Evolutionary conservation across 2,888 invertebrate genomes (phyloP).

Genomic region (Ephialtes manifestator): DNA sequence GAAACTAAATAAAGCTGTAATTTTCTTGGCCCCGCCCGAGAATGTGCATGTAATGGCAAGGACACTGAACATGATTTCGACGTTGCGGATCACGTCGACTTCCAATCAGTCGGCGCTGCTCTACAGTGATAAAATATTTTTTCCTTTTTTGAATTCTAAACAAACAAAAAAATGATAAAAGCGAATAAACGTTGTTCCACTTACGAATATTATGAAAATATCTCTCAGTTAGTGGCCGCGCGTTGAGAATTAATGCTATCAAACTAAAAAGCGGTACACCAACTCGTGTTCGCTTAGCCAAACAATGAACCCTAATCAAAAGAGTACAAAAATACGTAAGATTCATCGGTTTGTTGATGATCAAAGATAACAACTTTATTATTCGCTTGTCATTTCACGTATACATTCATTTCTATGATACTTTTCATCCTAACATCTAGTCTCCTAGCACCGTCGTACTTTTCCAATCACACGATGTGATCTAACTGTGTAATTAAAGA

Average conservation of each 20-base stretch:
- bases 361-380: conserved; percentile 57
- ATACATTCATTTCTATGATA: conserved; percentile 75
- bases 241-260: conserved; percentile 8
- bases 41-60: conserved; percentile 39
- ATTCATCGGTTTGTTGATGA: conserved; percentile 54
- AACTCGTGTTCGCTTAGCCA: conserved; percentile 78
- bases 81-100: conserved; percentile 55
- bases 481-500: conserved; percentile 70
- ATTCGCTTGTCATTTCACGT: conserved; percentile 78
- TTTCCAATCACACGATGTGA: conserved; percentile 76
- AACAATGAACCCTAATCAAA: conserved; percentile 83
- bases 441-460: conserved; percentile 81
- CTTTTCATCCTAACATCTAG: conserved; percentile 82
- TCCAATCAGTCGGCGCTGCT: conserved; percentile 39
- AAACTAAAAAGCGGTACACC: conserved; percentile 31
- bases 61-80: conserved; percentile 13
- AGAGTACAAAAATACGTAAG: conserved; percentile 82
- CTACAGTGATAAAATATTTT: conserved; percentile 41
- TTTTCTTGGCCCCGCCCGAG: conserved; percentile 60
- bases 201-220: conserved; percentile 32
- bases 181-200: conserved; percentile 53
- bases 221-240: conserved; percentile 14
- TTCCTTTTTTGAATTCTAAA: not conserved
- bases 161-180: conserved; percentile 29
- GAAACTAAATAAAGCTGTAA: conserved; percentile 65